Percentiles rank a stretch among this genome's conserved stretches.
These are phyloP conservation scores for Lepetodrilus schrolli DNA, from an alignment of 2,888 invertebrate genomes.

Conservation along the genomic window DNA sequence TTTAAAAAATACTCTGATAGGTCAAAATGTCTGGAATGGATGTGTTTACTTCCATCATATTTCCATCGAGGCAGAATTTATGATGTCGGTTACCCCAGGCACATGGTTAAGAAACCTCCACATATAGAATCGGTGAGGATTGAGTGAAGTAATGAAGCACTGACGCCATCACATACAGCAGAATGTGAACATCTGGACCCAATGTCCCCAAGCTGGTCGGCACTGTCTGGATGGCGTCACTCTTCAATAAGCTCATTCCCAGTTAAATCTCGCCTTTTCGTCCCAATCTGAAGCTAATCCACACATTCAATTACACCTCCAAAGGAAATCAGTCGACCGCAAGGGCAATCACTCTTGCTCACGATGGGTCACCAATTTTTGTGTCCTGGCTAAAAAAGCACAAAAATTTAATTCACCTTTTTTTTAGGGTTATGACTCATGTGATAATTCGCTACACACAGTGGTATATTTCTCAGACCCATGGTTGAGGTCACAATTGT, in stretches of 20 bases:
- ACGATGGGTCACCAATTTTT: background rate
- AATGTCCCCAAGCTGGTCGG: too few species aligned
- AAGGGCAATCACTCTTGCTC: slow-evolving; percentile 1
- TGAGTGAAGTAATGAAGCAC: too few species aligned
- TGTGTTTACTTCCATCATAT: too few species aligned
- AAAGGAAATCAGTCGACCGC: slow-evolving; percentile 16
- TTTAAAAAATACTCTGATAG: too few species aligned
- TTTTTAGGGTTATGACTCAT: slow-evolving; percentile 1
- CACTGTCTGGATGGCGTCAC: too few species aligned
- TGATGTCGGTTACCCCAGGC: too few species aligned
- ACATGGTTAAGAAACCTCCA: too few species aligned
- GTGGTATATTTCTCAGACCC: background rate
- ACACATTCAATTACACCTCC: slow-evolving; percentile 2
- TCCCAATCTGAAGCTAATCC: background rate
- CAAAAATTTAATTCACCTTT: slow-evolving; percentile 25
- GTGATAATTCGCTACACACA: background rate
- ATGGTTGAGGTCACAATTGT: background rate
- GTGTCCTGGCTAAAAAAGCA: background rate
- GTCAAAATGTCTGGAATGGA: too few species aligned
- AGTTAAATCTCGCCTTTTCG: background rate
- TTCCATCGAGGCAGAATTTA: too few species aligned
- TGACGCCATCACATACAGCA: too few species aligned
- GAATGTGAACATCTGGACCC: too few species aligned
- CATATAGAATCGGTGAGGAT: too few species aligned
- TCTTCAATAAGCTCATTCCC: background rate